Conservation (phyloP, 1,140 invertebrate genomes). For the Drosophila guanche region DNA sequence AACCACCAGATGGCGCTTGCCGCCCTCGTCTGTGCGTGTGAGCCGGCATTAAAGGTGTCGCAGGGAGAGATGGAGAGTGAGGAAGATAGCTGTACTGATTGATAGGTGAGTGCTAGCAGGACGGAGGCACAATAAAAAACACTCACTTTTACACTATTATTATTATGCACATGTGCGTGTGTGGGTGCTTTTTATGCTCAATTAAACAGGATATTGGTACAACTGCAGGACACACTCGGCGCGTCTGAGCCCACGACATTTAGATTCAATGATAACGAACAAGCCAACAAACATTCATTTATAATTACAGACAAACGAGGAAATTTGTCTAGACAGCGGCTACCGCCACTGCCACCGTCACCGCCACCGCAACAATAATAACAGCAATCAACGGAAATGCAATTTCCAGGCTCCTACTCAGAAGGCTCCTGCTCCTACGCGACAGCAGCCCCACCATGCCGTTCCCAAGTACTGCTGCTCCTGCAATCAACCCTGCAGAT, state of each 20-base stretch:
- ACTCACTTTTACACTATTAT: constrained; percentile 28
- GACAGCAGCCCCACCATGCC: constrained; percentile 1
- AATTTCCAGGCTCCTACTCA: constrained; percentile 17
- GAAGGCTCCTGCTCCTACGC: neutral
- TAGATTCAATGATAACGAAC: constrained; percentile 38
- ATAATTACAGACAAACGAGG: constrained; percentile 42
- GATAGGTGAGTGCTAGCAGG: too few relatives aligned
- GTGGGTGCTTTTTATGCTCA: constrained; percentile 44
- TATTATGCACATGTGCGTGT: constrained; percentile 43
- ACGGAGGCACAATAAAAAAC: constrained; percentile 11
- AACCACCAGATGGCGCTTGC: constrained; percentile 47
- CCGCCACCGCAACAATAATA: constrained; percentile 4
- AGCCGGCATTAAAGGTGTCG: constrained; percentile 32
- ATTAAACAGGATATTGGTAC: constrained; percentile 71
- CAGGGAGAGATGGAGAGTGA: neutral
- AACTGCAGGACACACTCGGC: constrained; percentile 53
- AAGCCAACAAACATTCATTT: constrained; percentile 1
- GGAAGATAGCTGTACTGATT: constrained; percentile 3
- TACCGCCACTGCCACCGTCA: neutral
- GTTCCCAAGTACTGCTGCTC: constrained; percentile 2
- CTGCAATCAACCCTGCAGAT: constrained; percentile 58
- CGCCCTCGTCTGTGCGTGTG: constrained; percentile 39
- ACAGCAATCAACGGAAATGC: constrained; percentile 51
- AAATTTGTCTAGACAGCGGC: constrained; percentile 72
- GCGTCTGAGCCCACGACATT: constrained; percentile 31